Conservation (phyloP, 2,888 invertebrate genomes). For the Cheiracanthium punctorium region DNA sequence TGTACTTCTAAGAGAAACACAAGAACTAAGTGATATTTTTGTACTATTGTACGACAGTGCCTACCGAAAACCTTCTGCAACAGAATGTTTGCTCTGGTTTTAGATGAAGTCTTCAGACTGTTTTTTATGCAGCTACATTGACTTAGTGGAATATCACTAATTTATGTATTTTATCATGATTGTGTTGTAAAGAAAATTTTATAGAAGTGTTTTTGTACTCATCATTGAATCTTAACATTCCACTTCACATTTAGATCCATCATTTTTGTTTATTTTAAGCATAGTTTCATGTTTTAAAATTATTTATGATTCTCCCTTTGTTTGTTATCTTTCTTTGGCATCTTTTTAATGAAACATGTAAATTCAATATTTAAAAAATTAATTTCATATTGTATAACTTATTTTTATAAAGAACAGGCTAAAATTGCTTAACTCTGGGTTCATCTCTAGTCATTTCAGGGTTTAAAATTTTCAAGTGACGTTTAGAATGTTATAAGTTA, state of each 20-base stretch:
- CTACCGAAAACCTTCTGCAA: slow-evolving; percentile 40
- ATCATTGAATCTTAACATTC: not conserved
- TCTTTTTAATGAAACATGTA: not conserved
- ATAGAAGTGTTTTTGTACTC: slow-evolving; percentile 1
- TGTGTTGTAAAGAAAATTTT: not conserved
- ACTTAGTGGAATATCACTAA: slow-evolving; percentile 31
- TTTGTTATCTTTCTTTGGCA: not conserved
- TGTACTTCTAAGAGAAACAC: not conserved
- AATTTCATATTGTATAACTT: too few species aligned
- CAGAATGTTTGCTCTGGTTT: slow-evolving; percentile 6
- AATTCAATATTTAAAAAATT: not conserved
- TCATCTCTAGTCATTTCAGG: slow-evolving; percentile 60
- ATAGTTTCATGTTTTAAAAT: not conserved
- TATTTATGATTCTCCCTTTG: not conserved
- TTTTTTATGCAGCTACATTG: slow-evolving; percentile 16
- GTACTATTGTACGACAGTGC: slow-evolving; percentile 56
- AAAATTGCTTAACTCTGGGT: slow-evolving; percentile 27
- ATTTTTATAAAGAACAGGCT: not conserved
- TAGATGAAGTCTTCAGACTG: slow-evolving; percentile 1
- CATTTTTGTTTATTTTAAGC: not conserved
- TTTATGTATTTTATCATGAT: slow-evolving; percentile 43
- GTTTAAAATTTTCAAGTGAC: slow-evolving; percentile 7
- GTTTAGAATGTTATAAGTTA: not conserved
- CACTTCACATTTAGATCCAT: not conserved
- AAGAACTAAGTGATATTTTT: slow-evolving; percentile 41